Evolutionary conservation across 1,140 invertebrate species (phyloP).

Genomic region (Pentalonia nigronervosa): DNA sequence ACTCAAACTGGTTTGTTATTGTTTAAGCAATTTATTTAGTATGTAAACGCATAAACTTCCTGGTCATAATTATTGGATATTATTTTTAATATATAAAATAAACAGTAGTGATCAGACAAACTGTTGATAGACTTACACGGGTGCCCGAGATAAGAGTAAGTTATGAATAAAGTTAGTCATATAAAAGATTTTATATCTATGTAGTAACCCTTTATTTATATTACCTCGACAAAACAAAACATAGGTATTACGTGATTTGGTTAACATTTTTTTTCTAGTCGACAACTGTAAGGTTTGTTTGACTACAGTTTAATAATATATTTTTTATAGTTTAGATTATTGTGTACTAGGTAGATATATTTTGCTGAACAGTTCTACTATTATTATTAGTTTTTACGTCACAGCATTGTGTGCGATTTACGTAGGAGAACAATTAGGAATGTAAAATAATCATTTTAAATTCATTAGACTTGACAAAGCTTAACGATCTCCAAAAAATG

Average conservation of each 20-base stretch:
- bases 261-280: not conserved
- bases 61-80: not conserved
- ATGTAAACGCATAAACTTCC: not conserved
- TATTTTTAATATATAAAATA: constrained; percentile 10
- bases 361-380: not conserved
- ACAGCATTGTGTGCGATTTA: not conserved
- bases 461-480: not conserved
- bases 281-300: not conserved
- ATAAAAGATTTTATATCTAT: not conserved
- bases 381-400: not conserved
- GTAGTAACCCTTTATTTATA: not conserved
- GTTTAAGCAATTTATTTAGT: not conserved
- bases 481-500: not conserved
- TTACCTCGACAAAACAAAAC: not conserved
- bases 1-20: not conserved
- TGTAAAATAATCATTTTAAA: not conserved
- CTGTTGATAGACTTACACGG: not conserved
- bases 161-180: not conserved
- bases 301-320: not conserved
- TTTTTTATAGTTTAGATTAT: not conserved
- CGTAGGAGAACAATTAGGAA: not conserved
- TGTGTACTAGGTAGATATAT: not conserved
- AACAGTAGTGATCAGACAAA: not conserved
- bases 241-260: not conserved
- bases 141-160: not conserved